Evolutionary conservation across 2,113 vertebrate species (phyloP).

Genomic region (Microcebus lehilahytsara): DNA sequence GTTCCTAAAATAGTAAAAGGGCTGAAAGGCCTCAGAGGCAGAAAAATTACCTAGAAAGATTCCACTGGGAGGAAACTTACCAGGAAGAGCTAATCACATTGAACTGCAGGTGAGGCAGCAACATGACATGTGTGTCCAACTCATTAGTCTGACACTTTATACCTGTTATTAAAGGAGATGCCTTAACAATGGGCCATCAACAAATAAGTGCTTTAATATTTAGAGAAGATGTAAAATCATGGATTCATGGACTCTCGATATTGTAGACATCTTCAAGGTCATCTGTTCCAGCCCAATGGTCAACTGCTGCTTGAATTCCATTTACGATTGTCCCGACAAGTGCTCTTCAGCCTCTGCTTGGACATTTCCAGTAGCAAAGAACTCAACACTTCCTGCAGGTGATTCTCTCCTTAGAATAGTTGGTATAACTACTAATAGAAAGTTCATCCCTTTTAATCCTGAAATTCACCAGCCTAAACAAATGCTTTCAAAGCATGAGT

Average conservation of each 20-base stretch:
- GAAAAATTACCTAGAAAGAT: constrained; percentile 39
- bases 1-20: constrained; percentile 63
- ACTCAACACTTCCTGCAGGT: background rate
- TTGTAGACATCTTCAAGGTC: background rate
- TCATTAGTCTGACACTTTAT: background rate
- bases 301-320: background rate
- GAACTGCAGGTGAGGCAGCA: background rate
- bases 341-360: background rate
- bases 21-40: constrained; percentile 53
- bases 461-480: background rate
- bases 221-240: background rate
- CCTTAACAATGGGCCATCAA: background rate
- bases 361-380: background rate
- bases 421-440: background rate
- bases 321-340: background rate
- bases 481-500: background rate
- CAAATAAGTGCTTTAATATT: background rate
- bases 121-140: background rate
- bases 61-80: background rate
- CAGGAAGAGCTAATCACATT: constrained; percentile 34
- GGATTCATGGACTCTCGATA: background rate
- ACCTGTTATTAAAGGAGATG: background rate
- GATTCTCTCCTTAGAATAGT: background rate
- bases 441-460: background rate
- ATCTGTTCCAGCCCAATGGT: background rate